Evolutionary conservation across 2,113 vertebrate genomes (phyloP).

Genomic region (Menidia beryllina): DNA sequence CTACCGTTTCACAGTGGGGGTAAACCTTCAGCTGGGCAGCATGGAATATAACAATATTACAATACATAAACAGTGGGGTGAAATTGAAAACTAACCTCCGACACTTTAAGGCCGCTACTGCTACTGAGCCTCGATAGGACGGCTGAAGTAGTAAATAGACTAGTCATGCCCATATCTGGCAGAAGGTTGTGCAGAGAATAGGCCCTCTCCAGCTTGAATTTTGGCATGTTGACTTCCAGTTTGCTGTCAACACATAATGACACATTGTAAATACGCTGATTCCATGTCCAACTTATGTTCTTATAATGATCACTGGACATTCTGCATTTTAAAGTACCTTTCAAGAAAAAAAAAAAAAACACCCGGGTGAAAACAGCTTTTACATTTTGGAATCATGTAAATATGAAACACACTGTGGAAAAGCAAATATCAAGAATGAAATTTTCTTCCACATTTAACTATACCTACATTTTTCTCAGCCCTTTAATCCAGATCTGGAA

Average conservation of each 20-base stretch:
- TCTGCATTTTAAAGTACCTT: not conserved
- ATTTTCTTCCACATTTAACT: not conserved
- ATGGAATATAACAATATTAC: not conserved
- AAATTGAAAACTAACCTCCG: conserved; percentile 80
- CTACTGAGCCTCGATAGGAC: conserved; percentile 85
- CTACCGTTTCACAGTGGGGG: conserved; percentile 68
- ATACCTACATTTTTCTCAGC: conserved; percentile 77
- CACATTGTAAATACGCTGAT: not conserved
- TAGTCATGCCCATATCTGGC: conserved; percentile 84
- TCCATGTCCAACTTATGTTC: not conserved
- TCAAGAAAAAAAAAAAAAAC: conserved; percentile 1
- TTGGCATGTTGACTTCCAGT: conserved; percentile 88
- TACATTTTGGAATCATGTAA: too few relatives aligned
- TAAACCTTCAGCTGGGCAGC: not conserved
- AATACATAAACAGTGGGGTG: not conserved
- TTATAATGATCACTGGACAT: not conserved
- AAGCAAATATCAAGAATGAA: not conserved
- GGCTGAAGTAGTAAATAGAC: conserved; percentile 82
- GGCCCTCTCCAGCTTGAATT: conserved; percentile 90
- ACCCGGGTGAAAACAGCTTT: not conserved
- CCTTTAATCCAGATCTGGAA: conserved; percentile 85
- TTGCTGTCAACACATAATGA: conserved; percentile 76
- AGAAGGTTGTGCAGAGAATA: conserved; percentile 88
- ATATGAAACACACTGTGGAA: not conserved
- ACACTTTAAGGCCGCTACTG: conserved; percentile 77